A percentile compares a stretch with the other conserved stretches of the same genome.
Evolutionary conservation across 2,797 vertebrate species (phyloP).

Genomic region (Allobates femoralis): DNA sequence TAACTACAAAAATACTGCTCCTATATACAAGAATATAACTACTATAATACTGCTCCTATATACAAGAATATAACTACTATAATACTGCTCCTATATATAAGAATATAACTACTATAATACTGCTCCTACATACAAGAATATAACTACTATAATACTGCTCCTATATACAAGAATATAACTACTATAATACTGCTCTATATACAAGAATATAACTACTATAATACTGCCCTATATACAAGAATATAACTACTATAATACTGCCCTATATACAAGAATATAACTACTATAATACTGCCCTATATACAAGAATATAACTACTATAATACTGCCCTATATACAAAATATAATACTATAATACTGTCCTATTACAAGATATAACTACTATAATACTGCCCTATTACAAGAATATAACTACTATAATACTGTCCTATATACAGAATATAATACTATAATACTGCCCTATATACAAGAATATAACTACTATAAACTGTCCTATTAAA

Average conservation of each 20-base stretch:
- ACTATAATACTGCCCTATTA: constrained; percentile 3
- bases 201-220: constrained; percentile 1
- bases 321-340: not conserved
- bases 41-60: constrained; percentile 3
- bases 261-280: not conserved
- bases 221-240: constrained; percentile 10
- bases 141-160: too few relatives aligned
- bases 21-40: not conserved
- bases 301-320: not conserved
- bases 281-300: not conserved
- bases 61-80: constrained; percentile 11
- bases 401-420: constrained; percentile 16
- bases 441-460: constrained; percentile 4
- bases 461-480: constrained; percentile 1
- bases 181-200: too few relatives aligned
- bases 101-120: constrained; percentile 3
- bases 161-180: too few relatives aligned
- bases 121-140: too few relatives aligned
- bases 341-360: not conserved
- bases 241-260: not conserved
- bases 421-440: not conserved
- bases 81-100: not conserved
- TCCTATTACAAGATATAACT: constrained; percentile 15
- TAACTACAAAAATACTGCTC: not conserved
- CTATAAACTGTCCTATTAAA: not conserved